Evolutionary conservation across 2,113 vertebrate species (phyloP).

Genomic region (Guaruba guarouba): DNA sequence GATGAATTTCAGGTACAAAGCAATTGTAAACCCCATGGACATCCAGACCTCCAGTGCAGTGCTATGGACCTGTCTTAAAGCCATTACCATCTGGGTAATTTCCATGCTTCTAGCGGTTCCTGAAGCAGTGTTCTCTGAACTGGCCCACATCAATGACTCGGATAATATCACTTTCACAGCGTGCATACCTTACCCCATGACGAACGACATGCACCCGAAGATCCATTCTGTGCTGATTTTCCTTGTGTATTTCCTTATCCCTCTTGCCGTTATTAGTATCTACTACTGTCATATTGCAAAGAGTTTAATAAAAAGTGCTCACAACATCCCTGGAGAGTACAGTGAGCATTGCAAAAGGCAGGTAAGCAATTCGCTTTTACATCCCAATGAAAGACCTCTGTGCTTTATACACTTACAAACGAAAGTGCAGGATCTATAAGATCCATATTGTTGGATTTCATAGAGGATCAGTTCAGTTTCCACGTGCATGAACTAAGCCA

Average conservation of each 20-base stretch:
- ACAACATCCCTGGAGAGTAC: slow-evolving; percentile 90
- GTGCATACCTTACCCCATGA: slow-evolving; percentile 90
- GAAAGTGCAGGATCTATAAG: not conserved
- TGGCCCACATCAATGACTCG: slow-evolving; percentile 76
- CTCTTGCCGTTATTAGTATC: slow-evolving; percentile 87
- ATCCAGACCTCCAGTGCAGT: slow-evolving; percentile 88
- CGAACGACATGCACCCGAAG: slow-evolving; percentile 87
- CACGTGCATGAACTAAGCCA: not conserved
- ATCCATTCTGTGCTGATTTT: slow-evolving; percentile 94
- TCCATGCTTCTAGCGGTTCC: slow-evolving; percentile 87
- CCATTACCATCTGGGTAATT: slow-evolving; percentile 85
- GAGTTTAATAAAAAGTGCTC: slow-evolving; percentile 89
- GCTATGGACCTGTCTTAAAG: slow-evolving; percentile 88
- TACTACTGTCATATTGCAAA: slow-evolving; percentile 94
- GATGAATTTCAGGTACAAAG: slow-evolving; percentile 84
- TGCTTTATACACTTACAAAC: not conserved
- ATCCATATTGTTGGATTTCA: not conserved
- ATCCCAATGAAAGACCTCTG: not conserved
- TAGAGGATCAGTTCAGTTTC: not conserved
- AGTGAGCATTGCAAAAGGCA: slow-evolving; percentile 91
- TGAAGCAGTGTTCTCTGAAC: slow-evolving; percentile 89
- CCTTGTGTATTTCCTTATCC: slow-evolving; percentile 91
- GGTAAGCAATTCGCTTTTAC: slow-evolving; percentile 72
- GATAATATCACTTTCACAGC: slow-evolving; percentile 86
- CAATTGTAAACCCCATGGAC: slow-evolving; percentile 97